Evolutionary conservation across 2,888 invertebrate genomes (phyloP), one percentile per base, ranked within the genome.

Genomic region (Seladonia tumulorum): DNA sequence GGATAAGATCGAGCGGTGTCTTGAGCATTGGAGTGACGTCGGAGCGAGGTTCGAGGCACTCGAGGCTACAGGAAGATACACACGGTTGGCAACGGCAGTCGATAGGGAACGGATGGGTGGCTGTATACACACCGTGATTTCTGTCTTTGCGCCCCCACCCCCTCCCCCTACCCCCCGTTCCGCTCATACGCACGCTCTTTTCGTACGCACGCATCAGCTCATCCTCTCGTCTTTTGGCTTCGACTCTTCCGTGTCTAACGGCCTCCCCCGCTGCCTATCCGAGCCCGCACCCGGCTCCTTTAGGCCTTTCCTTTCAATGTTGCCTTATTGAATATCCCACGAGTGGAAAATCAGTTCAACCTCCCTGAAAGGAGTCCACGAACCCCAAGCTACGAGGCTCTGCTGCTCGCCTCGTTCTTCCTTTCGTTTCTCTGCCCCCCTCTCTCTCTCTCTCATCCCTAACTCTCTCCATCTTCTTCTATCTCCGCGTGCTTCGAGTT

Each of bases 241-340:
- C 83, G 87, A 75, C 78, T 86, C 82, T 83, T 87, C 80, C 79
- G 75, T 70, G 86, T 83, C 82, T 80, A 83, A 86, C 75, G 60
- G 79, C 76, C 73, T 72, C 49, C 53, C 68, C 78, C 78, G 47
- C 66, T 29, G 79, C 83, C 83, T 88, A 86, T 83, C 85, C 87
- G 88, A 91, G 90, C 88, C 91, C 93, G 66, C 35, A 29, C 66
- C 35, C 66, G 18, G 66, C 66, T 91, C 93, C 93, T 93, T 89
- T 87, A 89, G 88, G 84, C 89, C 91, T 93, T 93, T 88, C 92
- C 93, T 93, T 94, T 94, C 93, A 93, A 84, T 92, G 92, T 92
- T 93, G 92, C 93, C 92, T 94, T 94, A 95, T 94, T 94, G 94
- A 94, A 94, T 94, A 94, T 93, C 92, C 93, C 94, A 92, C 93